phyloP scores from a whole-genome alignment of 2,888 invertebrate species.

The Trypoxylon attenuatum region DNA sequence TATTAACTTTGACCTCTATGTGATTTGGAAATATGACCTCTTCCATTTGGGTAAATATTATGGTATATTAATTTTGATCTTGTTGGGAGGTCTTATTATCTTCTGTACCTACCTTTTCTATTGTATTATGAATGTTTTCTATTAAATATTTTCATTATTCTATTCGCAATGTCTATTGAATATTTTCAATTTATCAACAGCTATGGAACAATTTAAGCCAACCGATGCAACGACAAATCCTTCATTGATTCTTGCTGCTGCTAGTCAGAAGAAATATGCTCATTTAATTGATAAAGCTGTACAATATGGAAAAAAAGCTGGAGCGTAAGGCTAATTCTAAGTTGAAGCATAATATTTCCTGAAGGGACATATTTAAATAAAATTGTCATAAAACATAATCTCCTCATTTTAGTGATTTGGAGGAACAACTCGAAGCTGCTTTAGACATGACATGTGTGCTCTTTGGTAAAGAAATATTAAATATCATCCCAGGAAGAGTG shows the following conservation, averaged over 20 bases:
- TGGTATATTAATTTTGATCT: too few species aligned
- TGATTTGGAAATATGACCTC: slow-evolving; percentile 8
- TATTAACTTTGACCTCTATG: slow-evolving; percentile 13
- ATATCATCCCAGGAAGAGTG: slow-evolving; percentile 97
- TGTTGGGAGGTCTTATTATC: too few species aligned
- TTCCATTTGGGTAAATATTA: not conserved
- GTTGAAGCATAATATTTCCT: slow-evolving; percentile 14
- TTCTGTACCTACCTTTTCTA: not conserved
- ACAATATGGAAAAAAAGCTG: slow-evolving; percentile 85
- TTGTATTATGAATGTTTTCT: not conserved
- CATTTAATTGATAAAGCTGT: slow-evolving; percentile 93
- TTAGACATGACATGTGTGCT: slow-evolving; percentile 96
- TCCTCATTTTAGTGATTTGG: slow-evolving; percentile 81
- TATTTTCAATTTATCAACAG: slow-evolving; percentile 75
- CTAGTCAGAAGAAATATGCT: slow-evolving; percentile 95
- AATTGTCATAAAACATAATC: slow-evolving; percentile 51
- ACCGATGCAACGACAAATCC: slow-evolving; percentile 99
- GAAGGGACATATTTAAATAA: not conserved
- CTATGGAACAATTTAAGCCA: slow-evolving; percentile 97
- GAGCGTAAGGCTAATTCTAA: slow-evolving; percentile 75
- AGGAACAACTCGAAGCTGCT: slow-evolving; percentile 87
- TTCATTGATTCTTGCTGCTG: slow-evolving; percentile 95
- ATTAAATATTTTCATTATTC: not conserved
- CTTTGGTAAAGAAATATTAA: slow-evolving; percentile 97
- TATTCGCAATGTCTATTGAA: not conserved